phyloP scores from a whole-genome alignment of 2,113 vertebrate genomes.

The Periophthalmodon schlosseri region DNA sequence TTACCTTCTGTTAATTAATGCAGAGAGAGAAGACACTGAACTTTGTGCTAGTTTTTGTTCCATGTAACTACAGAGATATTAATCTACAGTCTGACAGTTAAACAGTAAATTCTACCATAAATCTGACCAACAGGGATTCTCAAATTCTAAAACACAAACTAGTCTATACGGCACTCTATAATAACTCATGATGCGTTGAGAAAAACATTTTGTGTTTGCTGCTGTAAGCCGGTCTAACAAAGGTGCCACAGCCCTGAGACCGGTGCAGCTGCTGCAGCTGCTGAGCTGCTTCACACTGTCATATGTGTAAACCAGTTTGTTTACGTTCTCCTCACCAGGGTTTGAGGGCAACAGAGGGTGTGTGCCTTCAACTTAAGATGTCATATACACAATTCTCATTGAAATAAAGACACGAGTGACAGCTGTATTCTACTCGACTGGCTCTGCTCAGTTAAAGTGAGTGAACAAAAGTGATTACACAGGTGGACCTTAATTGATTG shows the following conservation, averaged over 20 bases:
- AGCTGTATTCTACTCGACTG: not conserved
- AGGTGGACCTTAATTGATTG: constrained; percentile 13
- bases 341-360: constrained; percentile 40
- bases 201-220: constrained; percentile 63
- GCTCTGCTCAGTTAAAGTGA: not conserved
- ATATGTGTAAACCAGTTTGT: constrained; percentile 22
- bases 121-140: no score
- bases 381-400: constrained; percentile 36
- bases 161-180: constrained; percentile 39
- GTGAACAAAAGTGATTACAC: not conserved
- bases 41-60: no score
- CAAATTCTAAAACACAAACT: no score
- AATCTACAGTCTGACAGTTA: no score
- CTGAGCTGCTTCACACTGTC: constrained; percentile 29
- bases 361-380: constrained; percentile 40
- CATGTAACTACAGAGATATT: no score
- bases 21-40: no score
- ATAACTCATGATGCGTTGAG: constrained; percentile 59
- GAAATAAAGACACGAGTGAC: constrained; percentile 6
- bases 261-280: constrained; percentile 60
- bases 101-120: no score
- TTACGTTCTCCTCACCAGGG: constrained; percentile 37
- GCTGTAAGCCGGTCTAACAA: constrained; percentile 64
- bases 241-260: constrained; percentile 67
- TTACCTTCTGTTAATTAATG: no score